These are phyloP conservation scores for Listronotus bonariensis DNA, from an alignment of 1,140 invertebrate genomes.

Conservation along the genomic window DNA sequence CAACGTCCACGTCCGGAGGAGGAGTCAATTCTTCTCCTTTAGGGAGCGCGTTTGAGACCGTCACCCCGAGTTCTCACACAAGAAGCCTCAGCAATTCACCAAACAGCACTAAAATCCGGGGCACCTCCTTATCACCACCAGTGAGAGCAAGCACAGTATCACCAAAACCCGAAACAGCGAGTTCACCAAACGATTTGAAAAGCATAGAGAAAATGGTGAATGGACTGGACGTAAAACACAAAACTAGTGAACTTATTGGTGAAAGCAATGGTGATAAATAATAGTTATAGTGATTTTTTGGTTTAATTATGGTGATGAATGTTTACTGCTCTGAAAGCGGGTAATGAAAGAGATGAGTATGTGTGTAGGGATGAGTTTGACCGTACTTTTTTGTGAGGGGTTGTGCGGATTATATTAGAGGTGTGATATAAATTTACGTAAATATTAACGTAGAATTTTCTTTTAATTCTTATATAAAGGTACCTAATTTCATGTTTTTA, in stretches of 20 bases:
- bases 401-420: background rate
- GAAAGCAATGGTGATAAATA: conserved; percentile 48
- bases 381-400: background rate
- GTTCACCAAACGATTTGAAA: conserved; percentile 77
- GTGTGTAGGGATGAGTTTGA: background rate
- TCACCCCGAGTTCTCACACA: conserved; percentile 71
- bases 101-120: conserved; percentile 52
- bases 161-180: conserved; percentile 52
- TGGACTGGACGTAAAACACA: conserved; percentile 78
- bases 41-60: conserved; percentile 83
- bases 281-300: conserved; percentile 40
- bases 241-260: conserved; percentile 28
- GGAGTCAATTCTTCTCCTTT: conserved; percentile 61
- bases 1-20: conserved; percentile 51
- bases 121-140: conserved; percentile 60
- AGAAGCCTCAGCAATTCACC: conserved; percentile 72
- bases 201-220: conserved; percentile 97
- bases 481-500: no score
- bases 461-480: no score
- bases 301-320: background rate
- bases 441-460: no score
- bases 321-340: background rate
- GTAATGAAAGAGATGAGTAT: background rate
- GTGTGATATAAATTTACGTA: no score
- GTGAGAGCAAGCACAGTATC: conserved; percentile 57